A percentile compares a stretch with the other conserved stretches of the same genome.
phyloP scores from a whole-genome alignment of 1,140 invertebrate genomes.

The Hyposmocoma kahamanoa region DNA sequence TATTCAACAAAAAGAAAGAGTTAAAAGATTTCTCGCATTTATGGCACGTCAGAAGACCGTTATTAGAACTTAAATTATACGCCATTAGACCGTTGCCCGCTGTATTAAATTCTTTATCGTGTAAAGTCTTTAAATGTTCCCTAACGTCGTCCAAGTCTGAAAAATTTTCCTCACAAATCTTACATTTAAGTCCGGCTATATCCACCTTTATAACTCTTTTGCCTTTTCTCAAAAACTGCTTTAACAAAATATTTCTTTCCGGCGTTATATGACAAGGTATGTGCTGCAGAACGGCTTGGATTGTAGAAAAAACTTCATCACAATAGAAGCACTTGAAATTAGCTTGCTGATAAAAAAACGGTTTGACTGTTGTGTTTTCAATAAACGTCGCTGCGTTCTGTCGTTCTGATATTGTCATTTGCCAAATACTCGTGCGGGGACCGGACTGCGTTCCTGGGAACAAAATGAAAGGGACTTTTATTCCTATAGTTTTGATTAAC shows the following conservation, averaged over 20 bases:
- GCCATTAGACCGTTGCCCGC: slow-evolving; percentile 60
- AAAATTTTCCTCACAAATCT: slow-evolving; percentile 48
- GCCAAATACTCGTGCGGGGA: slow-evolving; percentile 55
- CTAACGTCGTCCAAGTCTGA: slow-evolving; percentile 51
- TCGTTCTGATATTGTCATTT: slow-evolving; percentile 63
- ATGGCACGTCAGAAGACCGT: slow-evolving; percentile 50
- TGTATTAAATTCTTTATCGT: slow-evolving; percentile 55
- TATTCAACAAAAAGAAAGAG: slow-evolving; percentile 55
- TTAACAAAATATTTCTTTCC: slow-evolving; percentile 40
- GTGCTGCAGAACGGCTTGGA: slow-evolving; percentile 50
- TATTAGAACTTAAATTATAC: slow-evolving; percentile 42
- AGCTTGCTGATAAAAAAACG: slow-evolving; percentile 60
- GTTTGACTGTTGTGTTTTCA: slow-evolving; percentile 49
- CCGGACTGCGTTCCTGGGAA: slow-evolving; percentile 45
- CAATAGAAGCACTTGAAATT: slow-evolving; percentile 69
- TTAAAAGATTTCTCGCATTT: slow-evolving; percentile 54
- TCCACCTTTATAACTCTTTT: slow-evolving; percentile 64
- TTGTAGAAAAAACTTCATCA: slow-evolving; percentile 52
- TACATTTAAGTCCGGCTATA: slow-evolving; percentile 51
- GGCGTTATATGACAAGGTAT: slow-evolving; percentile 35
- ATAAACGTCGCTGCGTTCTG: slow-evolving; percentile 59
- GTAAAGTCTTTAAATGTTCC: slow-evolving; percentile 35
- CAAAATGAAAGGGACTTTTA: no score
- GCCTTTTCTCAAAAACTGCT: slow-evolving; percentile 54
- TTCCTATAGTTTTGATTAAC: no score